Base-by-base conservation (phyloP, 1,140 invertebrate species). In the Drosophila aff. region DNA sequence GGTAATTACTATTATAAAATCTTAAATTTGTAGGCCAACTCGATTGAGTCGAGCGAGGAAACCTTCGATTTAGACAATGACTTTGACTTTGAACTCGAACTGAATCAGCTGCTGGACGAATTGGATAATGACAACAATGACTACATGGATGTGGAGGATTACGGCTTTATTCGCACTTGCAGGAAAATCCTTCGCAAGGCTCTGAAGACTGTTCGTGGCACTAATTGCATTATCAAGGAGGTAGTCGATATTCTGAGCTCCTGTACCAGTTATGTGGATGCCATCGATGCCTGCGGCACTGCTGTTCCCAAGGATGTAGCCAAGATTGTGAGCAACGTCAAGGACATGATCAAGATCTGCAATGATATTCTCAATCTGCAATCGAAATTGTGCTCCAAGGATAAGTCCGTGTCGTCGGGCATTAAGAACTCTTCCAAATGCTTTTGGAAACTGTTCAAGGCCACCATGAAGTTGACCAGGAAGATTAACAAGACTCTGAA, bases 221-320 rank as follows among this genome's bases (percentile, higher is more conserved):
- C 76, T 18, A 91, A 91, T 26, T 91, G 87, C 44, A 76, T 71
- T 6, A 23, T 91, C 4, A 82, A 87, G 53, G 66, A 81, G 21
- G 82, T 72, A 4, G 21, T 68, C 0, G 36, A 36, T 4, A 50
- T 87, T 1, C 9, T 82, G 16, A 47, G 10, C 7, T 72, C 86
- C 18, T 58, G 73, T 52, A 75, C 87, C 2, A 23, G 21, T 6
- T 91, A 81, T 41, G 46, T 91, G 26, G 76, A 89, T 40, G 73
- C 58, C 9, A 58, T 87, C 4, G 66, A 80, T 38, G 61, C 41
- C 10, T 91, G 86, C 46, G 76, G 86, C 11, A 71, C 58, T 0
- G 62, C 47, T 4, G 49, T 91, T 26, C 66, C 73, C 66, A 82
- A 91, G 66, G 78, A 91, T 71, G 79, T 91, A 26, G 41, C 61